Evolutionary conservation across 2,888 invertebrate species (phyloP).

Genomic region (Allacma fusca): DNA sequence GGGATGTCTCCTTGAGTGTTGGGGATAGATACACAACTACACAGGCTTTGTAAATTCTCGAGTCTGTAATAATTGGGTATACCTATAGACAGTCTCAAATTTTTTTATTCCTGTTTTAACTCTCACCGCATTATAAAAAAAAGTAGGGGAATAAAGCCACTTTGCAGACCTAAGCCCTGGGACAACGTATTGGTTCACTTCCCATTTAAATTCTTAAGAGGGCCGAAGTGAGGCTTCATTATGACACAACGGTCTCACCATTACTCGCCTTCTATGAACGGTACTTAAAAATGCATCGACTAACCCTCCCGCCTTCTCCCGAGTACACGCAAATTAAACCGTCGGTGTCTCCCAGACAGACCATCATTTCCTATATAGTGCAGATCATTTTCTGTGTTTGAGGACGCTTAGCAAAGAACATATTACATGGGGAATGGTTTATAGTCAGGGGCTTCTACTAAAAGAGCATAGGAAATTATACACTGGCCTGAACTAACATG

Average conservation of each 20-base stretch:
- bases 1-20: too few relatives aligned
- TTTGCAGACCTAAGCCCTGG: background rate
- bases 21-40: too few relatives aligned
- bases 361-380: too few relatives aligned
- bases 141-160: background rate
- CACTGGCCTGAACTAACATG: too few relatives aligned
- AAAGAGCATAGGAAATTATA: too few relatives aligned
- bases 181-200: background rate
- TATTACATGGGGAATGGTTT: too few relatives aligned
- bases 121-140: background rate
- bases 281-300: constrained; percentile 29
- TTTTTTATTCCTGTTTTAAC: background rate
- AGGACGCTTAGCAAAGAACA: too few relatives aligned
- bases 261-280: constrained; percentile 32
- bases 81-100: background rate
- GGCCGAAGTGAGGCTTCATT: constrained; percentile 1
- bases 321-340: background rate
- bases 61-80: too few relatives aligned
- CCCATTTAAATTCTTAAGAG: constrained; percentile 31
- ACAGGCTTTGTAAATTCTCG: too few relatives aligned
- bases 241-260: constrained; percentile 16
- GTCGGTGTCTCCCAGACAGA: too few relatives aligned
- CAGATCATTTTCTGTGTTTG: too few relatives aligned
- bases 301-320: background rate
- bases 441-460: too few relatives aligned